phyloP scores from a whole-genome alignment of 2,888 invertebrate species.

The Dryococelus australis region DNA sequence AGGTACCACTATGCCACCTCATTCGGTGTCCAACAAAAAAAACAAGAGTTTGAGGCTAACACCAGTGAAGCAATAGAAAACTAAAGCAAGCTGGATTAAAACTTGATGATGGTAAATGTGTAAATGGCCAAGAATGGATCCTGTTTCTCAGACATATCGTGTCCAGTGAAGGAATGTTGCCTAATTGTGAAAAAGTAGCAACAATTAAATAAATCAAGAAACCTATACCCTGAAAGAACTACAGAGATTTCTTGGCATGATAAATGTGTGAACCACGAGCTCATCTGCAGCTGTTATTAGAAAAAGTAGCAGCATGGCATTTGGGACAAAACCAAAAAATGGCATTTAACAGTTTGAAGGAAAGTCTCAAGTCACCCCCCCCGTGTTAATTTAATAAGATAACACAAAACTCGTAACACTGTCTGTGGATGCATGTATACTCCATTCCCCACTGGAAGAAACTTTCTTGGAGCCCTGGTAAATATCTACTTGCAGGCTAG shows the following conservation, averaged over 20 bases:
- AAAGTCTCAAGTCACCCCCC: background rate
- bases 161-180: background rate
- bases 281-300: conserved; percentile 47
- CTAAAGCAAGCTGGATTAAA: background rate
- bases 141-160: background rate
- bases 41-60: background rate
- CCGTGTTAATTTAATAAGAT: background rate
- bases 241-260: conserved; percentile 28
- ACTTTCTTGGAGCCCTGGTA: no score
- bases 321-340: background rate
- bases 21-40: no score
- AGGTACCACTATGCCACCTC: no score
- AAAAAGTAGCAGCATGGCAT: conserved; percentile 42
- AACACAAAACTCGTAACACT: conserved; percentile 47
- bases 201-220: background rate
- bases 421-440: conserved; percentile 51
- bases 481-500: no score
- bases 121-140: background rate
- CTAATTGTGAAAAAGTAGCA: background rate
- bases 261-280: conserved; percentile 47
- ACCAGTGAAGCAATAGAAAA: background rate
- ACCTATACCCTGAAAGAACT: background rate
- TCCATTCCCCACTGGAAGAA: no score
- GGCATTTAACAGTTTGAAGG: background rate
- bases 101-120: background rate